Conservation (phyloP, 2,797 vertebrate genomes). For the Iguana delicatissima region DNA sequence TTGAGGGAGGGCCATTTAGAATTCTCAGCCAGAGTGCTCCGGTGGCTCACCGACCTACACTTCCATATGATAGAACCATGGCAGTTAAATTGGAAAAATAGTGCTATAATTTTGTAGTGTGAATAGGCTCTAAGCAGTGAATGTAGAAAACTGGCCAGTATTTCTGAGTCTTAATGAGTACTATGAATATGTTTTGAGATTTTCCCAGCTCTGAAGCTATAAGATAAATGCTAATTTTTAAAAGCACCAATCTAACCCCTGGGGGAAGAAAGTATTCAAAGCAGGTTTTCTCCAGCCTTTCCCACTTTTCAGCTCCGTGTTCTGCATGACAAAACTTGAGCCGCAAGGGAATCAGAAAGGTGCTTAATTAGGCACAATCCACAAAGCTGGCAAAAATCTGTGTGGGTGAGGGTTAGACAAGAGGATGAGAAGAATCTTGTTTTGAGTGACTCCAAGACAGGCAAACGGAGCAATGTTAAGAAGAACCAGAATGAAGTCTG, state of each 20-base stretch:
- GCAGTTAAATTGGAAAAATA: no score
- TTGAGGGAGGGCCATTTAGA: no score
- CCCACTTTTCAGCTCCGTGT: slow-evolving; percentile 55
- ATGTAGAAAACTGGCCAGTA: no score
- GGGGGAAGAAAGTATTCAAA: slow-evolving; percentile 30
- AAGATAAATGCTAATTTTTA: slow-evolving; percentile 47
- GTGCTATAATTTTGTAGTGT: no score
- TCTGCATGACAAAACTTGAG: slow-evolving; percentile 65
- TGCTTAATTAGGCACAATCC: slow-evolving; percentile 73
- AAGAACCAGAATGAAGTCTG: background rate
- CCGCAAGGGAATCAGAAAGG: slow-evolving; percentile 67
- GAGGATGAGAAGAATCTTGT: slow-evolving; percentile 48
- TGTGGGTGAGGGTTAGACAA: slow-evolving; percentile 68
- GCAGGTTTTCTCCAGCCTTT: background rate
- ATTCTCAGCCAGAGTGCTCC: no score
- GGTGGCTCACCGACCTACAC: no score
- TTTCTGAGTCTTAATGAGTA: slow-evolving; percentile 31
- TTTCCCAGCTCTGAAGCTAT: slow-evolving; percentile 13
- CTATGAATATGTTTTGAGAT: slow-evolving; percentile 54
- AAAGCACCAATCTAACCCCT: slow-evolving; percentile 52
- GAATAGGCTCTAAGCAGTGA: no score
- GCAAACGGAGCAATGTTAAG: background rate
- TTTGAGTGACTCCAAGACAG: slow-evolving; percentile 45
- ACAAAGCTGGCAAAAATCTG: slow-evolving; percentile 63
- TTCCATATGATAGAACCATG: no score